These are phyloP conservation scores for Galendromus occidentalis DNA, from an alignment of 1,140 invertebrate species.

Conservation along the genomic window DNA sequence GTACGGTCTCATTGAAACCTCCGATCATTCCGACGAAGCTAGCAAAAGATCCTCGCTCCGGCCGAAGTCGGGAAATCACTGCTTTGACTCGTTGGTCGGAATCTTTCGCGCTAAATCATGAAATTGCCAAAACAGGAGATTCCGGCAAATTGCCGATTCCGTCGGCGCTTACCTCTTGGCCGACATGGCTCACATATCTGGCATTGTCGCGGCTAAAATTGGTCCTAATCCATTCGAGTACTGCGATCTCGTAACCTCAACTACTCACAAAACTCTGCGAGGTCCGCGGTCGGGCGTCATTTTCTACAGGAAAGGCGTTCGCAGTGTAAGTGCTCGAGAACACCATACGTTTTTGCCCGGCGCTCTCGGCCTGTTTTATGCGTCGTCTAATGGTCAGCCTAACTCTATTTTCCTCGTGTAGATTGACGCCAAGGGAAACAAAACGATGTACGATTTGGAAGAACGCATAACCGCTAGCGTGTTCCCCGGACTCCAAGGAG, in stretches of 20 bases:
- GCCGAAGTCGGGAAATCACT: background rate
- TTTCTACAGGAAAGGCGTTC: conserved; percentile 37
- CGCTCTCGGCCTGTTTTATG: no score
- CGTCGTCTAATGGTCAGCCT: conserved; percentile 1
- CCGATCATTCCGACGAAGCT: background rate
- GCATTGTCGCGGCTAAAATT: conserved; percentile 40
- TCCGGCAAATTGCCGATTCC: conserved; percentile 41
- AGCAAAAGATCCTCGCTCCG: no score
- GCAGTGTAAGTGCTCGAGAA: conserved; percentile 18
- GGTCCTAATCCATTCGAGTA: conserved; percentile 42
- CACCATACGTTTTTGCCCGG: no score
- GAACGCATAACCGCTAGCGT: conserved; percentile 42
- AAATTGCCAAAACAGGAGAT: conserved; percentile 23
- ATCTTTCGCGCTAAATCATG: background rate
- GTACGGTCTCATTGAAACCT: background rate
- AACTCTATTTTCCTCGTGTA: no score
- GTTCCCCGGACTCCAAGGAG: conserved; percentile 48
- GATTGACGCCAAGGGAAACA: conserved; percentile 33
- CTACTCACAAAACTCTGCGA: conserved; percentile 42
- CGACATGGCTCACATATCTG: conserved; percentile 48
- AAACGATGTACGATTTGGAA: conserved; percentile 41
- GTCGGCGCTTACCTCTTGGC: conserved; percentile 38
- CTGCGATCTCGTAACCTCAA: conserved; percentile 42
- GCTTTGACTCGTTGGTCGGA: background rate
- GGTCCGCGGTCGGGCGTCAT: conserved; percentile 38